Percentiles rank a stretch among this genome's conserved stretches.
Conservation (phyloP, 2,797 vertebrate species). For the Lemur catta region DNA sequence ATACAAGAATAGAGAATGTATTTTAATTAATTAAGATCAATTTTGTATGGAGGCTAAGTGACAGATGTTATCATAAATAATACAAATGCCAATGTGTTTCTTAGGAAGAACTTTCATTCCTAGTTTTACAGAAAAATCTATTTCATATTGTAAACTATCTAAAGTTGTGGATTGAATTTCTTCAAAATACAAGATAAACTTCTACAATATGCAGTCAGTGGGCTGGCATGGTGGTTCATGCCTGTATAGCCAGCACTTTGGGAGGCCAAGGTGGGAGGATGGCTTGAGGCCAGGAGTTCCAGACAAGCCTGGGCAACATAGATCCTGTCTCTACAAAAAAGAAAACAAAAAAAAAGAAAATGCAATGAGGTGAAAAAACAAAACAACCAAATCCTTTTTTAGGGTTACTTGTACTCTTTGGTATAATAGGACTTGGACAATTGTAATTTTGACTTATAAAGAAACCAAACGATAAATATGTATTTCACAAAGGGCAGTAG, state of each 20-base stretch:
- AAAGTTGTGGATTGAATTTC: background rate
- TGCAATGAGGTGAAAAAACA: background rate
- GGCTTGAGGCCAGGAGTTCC: background rate
- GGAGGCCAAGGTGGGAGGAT: background rate
- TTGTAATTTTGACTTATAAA: background rate
- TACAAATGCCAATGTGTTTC: background rate
- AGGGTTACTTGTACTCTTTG: background rate
- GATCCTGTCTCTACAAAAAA: background rate
- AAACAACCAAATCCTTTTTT: background rate
- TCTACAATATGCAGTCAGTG: background rate
- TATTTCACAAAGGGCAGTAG: background rate
- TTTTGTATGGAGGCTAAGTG: background rate
- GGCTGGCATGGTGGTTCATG: background rate
- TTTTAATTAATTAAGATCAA: conserved; percentile 1
- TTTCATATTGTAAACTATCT: background rate
- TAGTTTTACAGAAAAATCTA: background rate
- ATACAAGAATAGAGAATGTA: background rate
- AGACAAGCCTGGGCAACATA: background rate
- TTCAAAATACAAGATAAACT: background rate
- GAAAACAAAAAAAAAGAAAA: background rate
- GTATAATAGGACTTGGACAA: background rate
- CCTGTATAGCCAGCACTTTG: background rate
- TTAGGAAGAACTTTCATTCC: background rate
- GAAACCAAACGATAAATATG: background rate
- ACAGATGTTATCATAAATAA: background rate